phyloP scores from a whole-genome alignment of 2,797 vertebrate genomes.

The Allobates femoralis region DNA sequence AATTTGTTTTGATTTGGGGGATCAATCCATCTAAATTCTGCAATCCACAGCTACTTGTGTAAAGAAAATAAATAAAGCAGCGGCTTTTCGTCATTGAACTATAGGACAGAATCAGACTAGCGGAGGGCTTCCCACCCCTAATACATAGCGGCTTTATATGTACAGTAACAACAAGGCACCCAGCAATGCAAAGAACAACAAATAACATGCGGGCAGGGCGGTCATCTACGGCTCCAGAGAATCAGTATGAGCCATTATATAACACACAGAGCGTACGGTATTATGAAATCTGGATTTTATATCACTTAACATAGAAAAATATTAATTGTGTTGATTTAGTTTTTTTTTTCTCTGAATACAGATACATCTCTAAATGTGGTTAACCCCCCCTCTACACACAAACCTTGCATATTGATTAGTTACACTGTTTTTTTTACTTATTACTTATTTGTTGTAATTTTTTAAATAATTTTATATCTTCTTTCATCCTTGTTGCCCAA shows the following conservation, averaged over 20 bases:
- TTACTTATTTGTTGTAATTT: neutral
- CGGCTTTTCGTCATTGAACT: constrained; percentile 28
- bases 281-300: neutral
- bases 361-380: neutral
- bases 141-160: neutral
- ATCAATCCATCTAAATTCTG: constrained; percentile 58
- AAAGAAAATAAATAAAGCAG: constrained; percentile 56
- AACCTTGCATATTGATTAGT: neutral
- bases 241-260: neutral
- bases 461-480: neutral
- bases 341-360: neutral
- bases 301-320: neutral
- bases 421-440: neutral
- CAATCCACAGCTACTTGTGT: constrained; percentile 58
- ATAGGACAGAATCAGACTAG: constrained; percentile 23
- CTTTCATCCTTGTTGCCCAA: neutral
- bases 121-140: neutral
- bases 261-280: neutral
- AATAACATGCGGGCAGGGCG: neutral
- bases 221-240: neutral
- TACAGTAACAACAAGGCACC: neutral
- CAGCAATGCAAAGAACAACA: neutral
- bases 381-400: no score
- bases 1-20: constrained; percentile 53
- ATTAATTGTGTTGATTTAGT: neutral